Conservation (phyloP, 2,888 invertebrate genomes). For the Crematogaster levior region DNA sequence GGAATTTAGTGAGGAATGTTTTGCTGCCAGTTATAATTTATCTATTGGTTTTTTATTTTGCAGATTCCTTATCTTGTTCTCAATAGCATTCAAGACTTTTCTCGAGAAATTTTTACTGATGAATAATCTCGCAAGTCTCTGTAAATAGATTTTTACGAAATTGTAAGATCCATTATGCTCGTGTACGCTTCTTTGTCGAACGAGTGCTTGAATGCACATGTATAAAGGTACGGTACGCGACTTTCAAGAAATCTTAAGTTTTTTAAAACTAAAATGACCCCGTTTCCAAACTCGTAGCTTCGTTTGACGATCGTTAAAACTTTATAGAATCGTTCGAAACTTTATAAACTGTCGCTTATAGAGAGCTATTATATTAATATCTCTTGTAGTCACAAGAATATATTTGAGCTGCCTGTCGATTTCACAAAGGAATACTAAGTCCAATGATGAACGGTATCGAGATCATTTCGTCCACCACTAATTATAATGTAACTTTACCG, state of each 20-base stretch:
- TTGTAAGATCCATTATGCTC: neutral
- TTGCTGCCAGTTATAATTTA: neutral
- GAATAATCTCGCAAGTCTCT: neutral
- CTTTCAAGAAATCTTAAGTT: conserved; percentile 38
- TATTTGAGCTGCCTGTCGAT: conserved; percentile 57
- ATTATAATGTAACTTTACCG: conserved; percentile 32
- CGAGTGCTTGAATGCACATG: neutral
- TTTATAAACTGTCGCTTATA: conserved; percentile 29
- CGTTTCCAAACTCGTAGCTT: conserved; percentile 11
- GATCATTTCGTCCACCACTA: conserved; percentile 31
- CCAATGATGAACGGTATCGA: conserved; percentile 1
- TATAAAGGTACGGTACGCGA: conserved; percentile 13
- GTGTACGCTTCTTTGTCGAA: neutral
- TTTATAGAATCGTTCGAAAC: conserved; percentile 34
- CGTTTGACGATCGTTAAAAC: conserved; percentile 52
- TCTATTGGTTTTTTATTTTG: neutral
- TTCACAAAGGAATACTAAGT: conserved; percentile 51
- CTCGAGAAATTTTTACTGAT: neutral
- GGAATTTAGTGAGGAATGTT: neutral
- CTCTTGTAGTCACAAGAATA: conserved; percentile 58
- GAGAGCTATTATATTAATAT: conserved; percentile 21
- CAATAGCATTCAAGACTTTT: neutral
- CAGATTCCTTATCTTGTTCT: neutral
- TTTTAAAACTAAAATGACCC: conserved; percentile 16
- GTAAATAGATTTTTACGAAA: conserved; percentile 10